Conservation (phyloP, 2,888 invertebrate genomes). For the Acanthoscelides obtectus region DNA sequence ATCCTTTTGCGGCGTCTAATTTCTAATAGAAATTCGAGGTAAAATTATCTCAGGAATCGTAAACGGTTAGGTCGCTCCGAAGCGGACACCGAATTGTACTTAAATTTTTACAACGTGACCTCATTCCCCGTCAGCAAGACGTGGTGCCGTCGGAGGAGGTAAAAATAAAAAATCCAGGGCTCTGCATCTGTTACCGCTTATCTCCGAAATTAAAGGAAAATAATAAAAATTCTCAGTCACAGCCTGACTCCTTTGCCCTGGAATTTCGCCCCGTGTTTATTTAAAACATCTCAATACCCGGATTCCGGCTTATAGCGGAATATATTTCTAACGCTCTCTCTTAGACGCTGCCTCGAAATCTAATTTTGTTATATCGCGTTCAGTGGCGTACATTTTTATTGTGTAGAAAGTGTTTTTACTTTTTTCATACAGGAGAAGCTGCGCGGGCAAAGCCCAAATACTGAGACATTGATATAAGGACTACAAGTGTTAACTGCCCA, state of each 20-base stretch:
- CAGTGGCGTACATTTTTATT: background rate
- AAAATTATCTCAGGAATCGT: no score
- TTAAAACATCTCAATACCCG: background rate
- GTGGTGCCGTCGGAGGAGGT: background rate
- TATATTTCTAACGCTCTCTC: background rate
- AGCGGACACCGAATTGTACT: no score
- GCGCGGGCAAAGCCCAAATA: no score
- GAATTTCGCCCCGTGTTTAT: background rate
- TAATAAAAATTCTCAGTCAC: background rate
- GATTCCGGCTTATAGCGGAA: background rate
- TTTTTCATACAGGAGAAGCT: no score
- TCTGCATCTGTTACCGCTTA: background rate
- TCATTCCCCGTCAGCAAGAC: background rate
- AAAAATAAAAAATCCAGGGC: background rate
- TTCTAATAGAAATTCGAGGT: no score
- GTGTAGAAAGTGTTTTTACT: no score
- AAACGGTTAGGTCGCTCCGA: no score
- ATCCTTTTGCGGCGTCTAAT: no score
- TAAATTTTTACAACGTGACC: background rate
- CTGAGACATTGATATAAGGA: no score
- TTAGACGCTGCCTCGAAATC: background rate
- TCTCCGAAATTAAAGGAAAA: background rate
- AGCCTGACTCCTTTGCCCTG: background rate
- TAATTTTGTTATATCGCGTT: background rate
- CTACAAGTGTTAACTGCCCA: no score